Conservation (phyloP, 2,797 vertebrate species). For the Pteronotus mesoamericanus region DNA sequence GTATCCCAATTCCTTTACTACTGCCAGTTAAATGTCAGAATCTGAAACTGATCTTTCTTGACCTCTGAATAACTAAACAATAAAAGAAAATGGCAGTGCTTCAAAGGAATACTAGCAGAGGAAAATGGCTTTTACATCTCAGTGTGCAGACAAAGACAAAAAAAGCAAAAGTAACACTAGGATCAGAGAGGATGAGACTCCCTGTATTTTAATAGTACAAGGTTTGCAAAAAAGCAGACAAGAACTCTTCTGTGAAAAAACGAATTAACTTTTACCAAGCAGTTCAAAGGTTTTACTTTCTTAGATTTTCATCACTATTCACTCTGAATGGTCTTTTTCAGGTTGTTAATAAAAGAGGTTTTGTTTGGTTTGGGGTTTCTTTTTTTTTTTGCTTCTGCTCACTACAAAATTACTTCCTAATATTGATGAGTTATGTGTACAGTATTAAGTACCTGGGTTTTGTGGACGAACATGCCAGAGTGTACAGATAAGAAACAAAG, state of each 20-base stretch:
- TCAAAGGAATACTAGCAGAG: conserved; percentile 53
- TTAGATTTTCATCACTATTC: conserved; percentile 61
- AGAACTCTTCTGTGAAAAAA: conserved; percentile 63
- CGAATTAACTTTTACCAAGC: conserved; percentile 54
- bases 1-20: not conserved
- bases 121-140: conserved; percentile 44
- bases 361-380: not conserved
- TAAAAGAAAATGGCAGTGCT: conserved; percentile 48
- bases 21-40: conserved; percentile 2
- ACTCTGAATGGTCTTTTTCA: conserved; percentile 42
- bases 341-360: conserved; percentile 48
- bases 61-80: conserved; percentile 39
- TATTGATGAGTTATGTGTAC: not conserved
- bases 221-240: conserved; percentile 54
- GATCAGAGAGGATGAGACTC: not conserved
- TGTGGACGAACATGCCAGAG: conserved; percentile 15
- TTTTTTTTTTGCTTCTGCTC: conserved; percentile 43
- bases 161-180: conserved; percentile 11
- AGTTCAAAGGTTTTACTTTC: conserved; percentile 62
- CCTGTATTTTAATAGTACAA: conserved; percentile 49
- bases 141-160: not conserved
- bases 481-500: conserved; percentile 36
- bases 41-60: conserved; percentile 10
- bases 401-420: conserved; percentile 41
- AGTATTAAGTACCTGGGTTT: conserved; percentile 9